phyloP scores from a whole-genome alignment of 1,140 invertebrate species.

The Nautilus pompilius region DNA sequence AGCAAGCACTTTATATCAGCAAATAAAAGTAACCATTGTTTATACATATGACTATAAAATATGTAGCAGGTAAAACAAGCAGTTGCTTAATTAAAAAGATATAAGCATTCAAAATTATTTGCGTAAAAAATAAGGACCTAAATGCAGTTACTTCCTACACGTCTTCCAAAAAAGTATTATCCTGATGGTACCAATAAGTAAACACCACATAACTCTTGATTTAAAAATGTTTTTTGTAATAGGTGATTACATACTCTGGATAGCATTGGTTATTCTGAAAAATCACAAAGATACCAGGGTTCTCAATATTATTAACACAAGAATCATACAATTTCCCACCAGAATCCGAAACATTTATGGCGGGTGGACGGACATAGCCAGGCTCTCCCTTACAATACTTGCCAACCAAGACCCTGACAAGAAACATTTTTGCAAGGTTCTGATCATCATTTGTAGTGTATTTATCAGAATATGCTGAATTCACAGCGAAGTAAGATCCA shows the following conservation, averaged over 20 bases:
- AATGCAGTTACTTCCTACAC: no score
- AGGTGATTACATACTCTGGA: conserved; percentile 45
- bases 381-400: conserved; percentile 25
- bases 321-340: conserved; percentile 41
- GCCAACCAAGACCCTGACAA: conserved; percentile 38
- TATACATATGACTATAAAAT: no score
- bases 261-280: conserved; percentile 41
- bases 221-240: conserved; percentile 9
- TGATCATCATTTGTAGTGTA: conserved; percentile 22
- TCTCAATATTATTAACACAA: conserved; percentile 31
- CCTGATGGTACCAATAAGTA: no score
- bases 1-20: no score
- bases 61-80: no score
- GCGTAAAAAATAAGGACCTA: no score
- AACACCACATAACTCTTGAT: no score
- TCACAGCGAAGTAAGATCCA: conserved; percentile 41
- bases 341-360: conserved; percentile 18
- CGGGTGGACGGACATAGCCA: conserved; percentile 28
- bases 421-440: conserved; percentile 26
- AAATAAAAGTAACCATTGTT: no score
- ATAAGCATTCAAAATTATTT: no score
- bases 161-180: no score
- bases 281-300: conserved; percentile 40
- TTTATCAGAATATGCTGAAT: conserved; percentile 29
- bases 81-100: no score